Base-by-base conservation (phyloP, 2,888 invertebrate genomes). In the Megamerina dolium region DNA sequence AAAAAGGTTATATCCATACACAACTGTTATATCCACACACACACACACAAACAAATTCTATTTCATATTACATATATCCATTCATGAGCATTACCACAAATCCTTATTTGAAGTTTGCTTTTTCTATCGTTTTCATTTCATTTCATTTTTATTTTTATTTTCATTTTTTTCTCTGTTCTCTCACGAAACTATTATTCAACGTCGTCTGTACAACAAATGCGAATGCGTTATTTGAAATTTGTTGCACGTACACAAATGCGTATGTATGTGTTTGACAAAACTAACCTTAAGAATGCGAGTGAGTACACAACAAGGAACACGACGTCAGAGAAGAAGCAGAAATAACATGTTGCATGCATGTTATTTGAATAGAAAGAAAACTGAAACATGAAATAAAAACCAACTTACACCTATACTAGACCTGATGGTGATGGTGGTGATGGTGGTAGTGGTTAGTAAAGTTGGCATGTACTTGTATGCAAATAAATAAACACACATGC, bases 21-120 rank as follows among this genome's bases (percentile, higher is more conserved):
- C 21, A 48, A 21, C 8, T 33, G 36, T 42, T 44, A 41, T 50
- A 50, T 60, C 51, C 56, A 56, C 21, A 35, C 35, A 35, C 14
- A 37, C 37, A 29, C 8, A 9, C 29, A 17, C 27, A 29, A 2
- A 37, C 26, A 14, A 26, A 14, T 10, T 12, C n/a, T n/a, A n/a
- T n/a, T n/a, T n/a, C n/a, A n/a, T n/a, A n/a, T n/a, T 10, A 23
- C 6, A 23, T 14, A 37, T 26, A 14, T 14, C 8, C 37, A 37
- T 18, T 17, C 29, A 26, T 37, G 8, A 10, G 23, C 16, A 26
- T 26, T 21, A 20, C 13, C 13, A 4, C 19, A 10, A n/a, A 18
- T n/a, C 12, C 19, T 12, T 14, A 14, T 12, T 32, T 5, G 13
- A 5, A 16, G 16, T 32, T 17, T 9, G 14, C 32, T 16, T 32